Percentiles rank a stretch among this genome's conserved stretches.
phyloP scores from a whole-genome alignment of 1,140 invertebrate genomes.

The Cheumatopsyche charites region DNA sequence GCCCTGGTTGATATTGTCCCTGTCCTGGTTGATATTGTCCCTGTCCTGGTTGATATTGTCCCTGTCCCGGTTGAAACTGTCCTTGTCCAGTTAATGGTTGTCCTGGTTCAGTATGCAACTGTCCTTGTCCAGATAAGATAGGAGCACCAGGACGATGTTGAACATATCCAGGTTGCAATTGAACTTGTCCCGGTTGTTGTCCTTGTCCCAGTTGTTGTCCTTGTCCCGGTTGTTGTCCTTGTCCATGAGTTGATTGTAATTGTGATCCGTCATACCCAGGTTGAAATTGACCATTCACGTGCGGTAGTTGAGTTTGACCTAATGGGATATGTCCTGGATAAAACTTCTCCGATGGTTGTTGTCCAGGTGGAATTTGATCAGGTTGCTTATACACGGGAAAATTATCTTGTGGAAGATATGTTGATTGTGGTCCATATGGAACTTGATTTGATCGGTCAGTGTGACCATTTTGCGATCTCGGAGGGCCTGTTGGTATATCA shows the following conservation, averaged over 20 bases:
- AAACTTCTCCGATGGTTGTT: background rate
- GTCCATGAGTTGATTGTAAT: background rate
- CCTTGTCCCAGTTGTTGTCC: constrained; percentile 9
- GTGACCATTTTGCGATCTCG: too few species aligned
- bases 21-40: constrained; percentile 25
- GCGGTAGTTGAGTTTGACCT: too few species aligned
- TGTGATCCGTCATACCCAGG: background rate
- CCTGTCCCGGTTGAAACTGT: constrained; percentile 15
- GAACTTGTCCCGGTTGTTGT: constrained; percentile 14
- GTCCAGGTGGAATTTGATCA: background rate
- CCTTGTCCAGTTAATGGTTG: background rate
- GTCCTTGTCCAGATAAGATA: background rate
- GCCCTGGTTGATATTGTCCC: background rate
- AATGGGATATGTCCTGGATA: background rate
- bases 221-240: constrained; percentile 2
- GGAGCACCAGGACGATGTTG: background rate
- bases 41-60: constrained; percentile 12
- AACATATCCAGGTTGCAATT: background rate
- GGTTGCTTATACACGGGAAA: too few species aligned
- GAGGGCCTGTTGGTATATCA: too few species aligned
- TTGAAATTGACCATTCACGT: background rate
- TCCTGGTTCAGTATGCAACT: background rate
- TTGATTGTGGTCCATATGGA: background rate
- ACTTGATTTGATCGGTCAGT: background rate
- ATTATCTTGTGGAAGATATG: too few species aligned